Evolutionary conservation across 37 sponge, comb jelly and placozoan species (phyloP).

Genomic region (Hexactinellida sp.): DNA sequence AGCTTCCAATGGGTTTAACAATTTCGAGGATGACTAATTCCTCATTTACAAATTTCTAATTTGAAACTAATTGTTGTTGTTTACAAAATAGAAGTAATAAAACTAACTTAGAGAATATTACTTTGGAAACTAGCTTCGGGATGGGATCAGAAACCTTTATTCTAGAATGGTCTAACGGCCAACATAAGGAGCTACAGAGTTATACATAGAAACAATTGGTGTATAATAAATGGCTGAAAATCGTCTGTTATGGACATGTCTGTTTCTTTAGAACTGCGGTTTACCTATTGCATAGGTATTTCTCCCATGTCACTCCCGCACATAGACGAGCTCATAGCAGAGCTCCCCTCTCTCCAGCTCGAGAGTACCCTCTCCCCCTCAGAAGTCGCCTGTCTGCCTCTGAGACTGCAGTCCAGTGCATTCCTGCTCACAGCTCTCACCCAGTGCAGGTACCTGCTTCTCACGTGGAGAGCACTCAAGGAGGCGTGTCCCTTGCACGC

Average conservation of each 20-base stretch:
- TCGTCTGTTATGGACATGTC: not conserved
- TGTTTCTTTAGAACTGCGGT: not conserved
- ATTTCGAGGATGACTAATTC: too few species aligned
- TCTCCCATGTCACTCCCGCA: conserved; percentile 4
- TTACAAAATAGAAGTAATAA: too few species aligned
- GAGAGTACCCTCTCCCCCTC: not conserved
- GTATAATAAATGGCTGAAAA: not conserved
- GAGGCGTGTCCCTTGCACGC: not conserved
- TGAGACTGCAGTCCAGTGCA: not conserved
- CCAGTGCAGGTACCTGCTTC: not conserved
- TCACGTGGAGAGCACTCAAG: not conserved
- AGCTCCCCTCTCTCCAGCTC: not conserved
- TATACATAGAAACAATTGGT: too few species aligned
- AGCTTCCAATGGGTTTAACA: too few species aligned
- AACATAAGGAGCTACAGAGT: too few species aligned
- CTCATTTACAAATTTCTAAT: too few species aligned
- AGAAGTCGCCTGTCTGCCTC: not conserved
- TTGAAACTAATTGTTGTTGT: too few species aligned
- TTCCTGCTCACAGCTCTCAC: not conserved
- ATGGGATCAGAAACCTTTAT: too few species aligned
- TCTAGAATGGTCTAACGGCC: too few species aligned
- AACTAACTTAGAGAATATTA: too few species aligned
- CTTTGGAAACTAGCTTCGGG: too few species aligned
- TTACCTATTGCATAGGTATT: too few species aligned
- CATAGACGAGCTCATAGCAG: not conserved